phyloP scores from a whole-genome alignment of 2,888 invertebrate genomes.

The Ophioninae sp. region DNA sequence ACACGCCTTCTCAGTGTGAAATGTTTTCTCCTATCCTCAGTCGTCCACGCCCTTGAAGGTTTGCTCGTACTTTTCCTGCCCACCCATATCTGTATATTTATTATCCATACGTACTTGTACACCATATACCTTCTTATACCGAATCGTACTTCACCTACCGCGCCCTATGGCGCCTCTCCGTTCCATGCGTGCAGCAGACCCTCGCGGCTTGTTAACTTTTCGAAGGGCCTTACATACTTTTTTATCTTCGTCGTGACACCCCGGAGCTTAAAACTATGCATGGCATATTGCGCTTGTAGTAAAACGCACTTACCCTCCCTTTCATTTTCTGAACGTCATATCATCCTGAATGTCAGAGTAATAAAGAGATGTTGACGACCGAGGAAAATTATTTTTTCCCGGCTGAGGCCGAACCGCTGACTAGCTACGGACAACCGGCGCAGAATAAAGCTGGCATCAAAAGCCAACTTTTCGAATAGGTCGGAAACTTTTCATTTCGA shows the following conservation, averaged over 20 bases:
- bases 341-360: background rate
- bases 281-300: slow-evolving; percentile 33
- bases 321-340: background rate
- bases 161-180: slow-evolving; percentile 31
- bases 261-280: slow-evolving; percentile 28
- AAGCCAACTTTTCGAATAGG: background rate
- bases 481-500: slow-evolving; percentile 18
- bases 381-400: slow-evolving; percentile 14
- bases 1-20: slow-evolving; percentile 60
- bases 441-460: slow-evolving; percentile 4
- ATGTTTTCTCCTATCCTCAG: slow-evolving; percentile 60
- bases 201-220: slow-evolving; percentile 59
- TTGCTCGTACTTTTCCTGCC: slow-evolving; percentile 52
- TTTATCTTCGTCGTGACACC: slow-evolving; percentile 17
- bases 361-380: background rate
- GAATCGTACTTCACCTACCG: slow-evolving; percentile 38
- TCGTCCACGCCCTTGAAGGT: slow-evolving; percentile 60
- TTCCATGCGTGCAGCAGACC: slow-evolving; percentile 31
- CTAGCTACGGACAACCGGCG: background rate
- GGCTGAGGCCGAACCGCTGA: background rate
- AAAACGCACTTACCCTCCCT: background rate
- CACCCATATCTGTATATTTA: slow-evolving; percentile 7
- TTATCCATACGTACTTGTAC: slow-evolving; percentile 4
- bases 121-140: background rate
- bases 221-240: slow-evolving; percentile 54